Percentiles rank a stretch among this genome's conserved stretches.
Evolutionary conservation across 30 jellyfish, hydroid and myxozoan species (phyloP).

Genomic region (Aurelia aurita complex sp. Pacific): DNA sequence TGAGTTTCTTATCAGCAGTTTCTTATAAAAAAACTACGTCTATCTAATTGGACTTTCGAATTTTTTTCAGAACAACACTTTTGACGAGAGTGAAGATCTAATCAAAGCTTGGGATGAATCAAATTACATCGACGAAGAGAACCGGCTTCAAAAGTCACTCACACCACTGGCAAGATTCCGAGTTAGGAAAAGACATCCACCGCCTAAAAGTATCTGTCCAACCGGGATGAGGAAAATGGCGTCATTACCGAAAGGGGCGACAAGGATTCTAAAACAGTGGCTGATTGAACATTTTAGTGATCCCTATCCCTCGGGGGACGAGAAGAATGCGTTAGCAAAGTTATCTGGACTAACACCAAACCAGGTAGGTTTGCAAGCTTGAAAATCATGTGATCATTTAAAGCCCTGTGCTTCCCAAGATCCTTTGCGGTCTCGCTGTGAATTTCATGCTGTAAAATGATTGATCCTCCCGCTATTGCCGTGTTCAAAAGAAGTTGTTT

Average conservation of each 20-base stretch:
- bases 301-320: slow-evolving; percentile 86
- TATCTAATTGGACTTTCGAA: no score
- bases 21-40: no score
- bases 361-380: slow-evolving; percentile 45
- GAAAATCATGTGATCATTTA: no score
- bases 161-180: slow-evolving; percentile 87
- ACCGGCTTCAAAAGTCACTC: slow-evolving; percentile 57
- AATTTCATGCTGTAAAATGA: no score
- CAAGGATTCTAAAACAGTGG: slow-evolving; percentile 75
- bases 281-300: slow-evolving; percentile 65
- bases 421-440: no score
- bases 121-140: slow-evolving; percentile 73
- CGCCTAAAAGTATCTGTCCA: slow-evolving; percentile 84
- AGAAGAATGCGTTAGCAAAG: slow-evolving; percentile 65
- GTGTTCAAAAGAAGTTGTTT: no score
- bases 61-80: slow-evolving; percentile 52
- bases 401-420: no score
- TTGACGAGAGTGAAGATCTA: slow-evolving; percentile 64
- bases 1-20: no score
- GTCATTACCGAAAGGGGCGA: slow-evolving; percentile 78
- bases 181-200: slow-evolving; percentile 85
- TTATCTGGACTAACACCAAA: slow-evolving; percentile 75
- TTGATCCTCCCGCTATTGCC: no score
- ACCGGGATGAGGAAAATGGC: slow-evolving; percentile 85
- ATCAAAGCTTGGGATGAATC: slow-evolving; percentile 83